Conservation (phyloP, 2,113 vertebrate species). For the Phylloscopus trochilus region DNA sequence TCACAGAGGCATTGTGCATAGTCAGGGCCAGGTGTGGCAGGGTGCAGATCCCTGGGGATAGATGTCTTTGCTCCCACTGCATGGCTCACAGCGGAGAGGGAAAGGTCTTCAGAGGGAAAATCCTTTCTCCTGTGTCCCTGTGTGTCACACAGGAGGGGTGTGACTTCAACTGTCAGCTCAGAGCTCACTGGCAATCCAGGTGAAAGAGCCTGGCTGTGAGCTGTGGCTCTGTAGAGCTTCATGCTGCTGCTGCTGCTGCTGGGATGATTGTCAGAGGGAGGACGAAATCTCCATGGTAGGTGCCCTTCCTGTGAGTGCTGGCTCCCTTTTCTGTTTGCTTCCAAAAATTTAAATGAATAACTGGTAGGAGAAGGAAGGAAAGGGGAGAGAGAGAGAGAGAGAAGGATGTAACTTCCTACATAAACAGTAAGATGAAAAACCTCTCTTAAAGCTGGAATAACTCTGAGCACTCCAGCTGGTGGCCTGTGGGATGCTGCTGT, state of each 20-base stretch:
- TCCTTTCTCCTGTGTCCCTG: background rate
- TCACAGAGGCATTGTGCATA: rapidly evolving
- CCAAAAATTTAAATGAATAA: background rate
- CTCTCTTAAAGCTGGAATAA: background rate
- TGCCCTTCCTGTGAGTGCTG: background rate
- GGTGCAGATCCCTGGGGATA: background rate
- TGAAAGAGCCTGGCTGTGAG: background rate
- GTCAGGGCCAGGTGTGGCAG: background rate
- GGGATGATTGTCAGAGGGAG: background rate
- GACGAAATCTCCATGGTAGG: background rate
- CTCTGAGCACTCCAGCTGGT: background rate
- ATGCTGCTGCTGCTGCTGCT: rapidly evolving
- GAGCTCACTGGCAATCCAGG: background rate
- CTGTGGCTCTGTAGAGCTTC: background rate
- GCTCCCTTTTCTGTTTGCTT: background rate
- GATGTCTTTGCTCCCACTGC: background rate
- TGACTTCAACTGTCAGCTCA: background rate
- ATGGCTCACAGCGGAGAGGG: rapidly evolving
- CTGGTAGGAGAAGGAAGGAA: background rate
- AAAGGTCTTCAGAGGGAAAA: background rate
- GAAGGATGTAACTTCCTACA: background rate
- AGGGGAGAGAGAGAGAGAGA: background rate
- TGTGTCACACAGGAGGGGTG: background rate
- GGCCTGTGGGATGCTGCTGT: background rate
- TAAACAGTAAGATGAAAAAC: background rate